Evolutionary conservation across 2,113 vertebrate genomes (phyloP), one percentile per base, ranked within the genome.

Genomic region (pig (Sus scrofa)): DNA sequence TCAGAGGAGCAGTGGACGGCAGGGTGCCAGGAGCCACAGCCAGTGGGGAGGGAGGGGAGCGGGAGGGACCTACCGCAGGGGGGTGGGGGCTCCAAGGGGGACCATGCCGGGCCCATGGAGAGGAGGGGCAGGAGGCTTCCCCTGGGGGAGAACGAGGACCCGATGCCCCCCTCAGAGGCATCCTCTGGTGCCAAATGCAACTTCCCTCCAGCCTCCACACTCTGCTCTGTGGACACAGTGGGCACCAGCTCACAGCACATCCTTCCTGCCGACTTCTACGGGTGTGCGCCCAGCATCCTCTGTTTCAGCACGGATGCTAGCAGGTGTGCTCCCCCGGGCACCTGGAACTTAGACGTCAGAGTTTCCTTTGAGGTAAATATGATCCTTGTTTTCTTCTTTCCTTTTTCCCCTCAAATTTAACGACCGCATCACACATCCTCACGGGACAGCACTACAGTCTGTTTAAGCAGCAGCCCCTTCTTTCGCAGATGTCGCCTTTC

Each of bases 321-420:
- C 2, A 0, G 1, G 3, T 1, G 0, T 1, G 1, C 32, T 0
- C 10, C 1, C 3, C 13, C 10, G 6, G 18, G 16, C 9, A 3
- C 5, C 39, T 2, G 0, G 56, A 62, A 27, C 27, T 39, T 27
- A 1, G 0, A 1, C 71, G 37, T 39, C 18, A 79, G 1, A 1
- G 7, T 9, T 60, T 34, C n/a, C 44, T 74, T 95, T 44, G 22
- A 30, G 1, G 14, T 32, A 78, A 67, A 30, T 27, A 56, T 2
- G 0, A 30, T 12, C 20, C 50, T 44, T 24, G 37, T 26, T 30
- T 30, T 50, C 4, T 44, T 58, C 18, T 58, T 58, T 58, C 16
- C 27, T 27, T 14, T 12, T 30, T 30, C 6, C 11, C 27, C 27
- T 65, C 26, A 19, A 39, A 20, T 63, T 63, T 9, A 52, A n/a